A percentile compares a stretch with the other conserved stretches of the same genome.
These are phyloP conservation scores for Endomychus coccineus DNA, from an alignment of 2,888 invertebrate species.

Conservation along the genomic window DNA sequence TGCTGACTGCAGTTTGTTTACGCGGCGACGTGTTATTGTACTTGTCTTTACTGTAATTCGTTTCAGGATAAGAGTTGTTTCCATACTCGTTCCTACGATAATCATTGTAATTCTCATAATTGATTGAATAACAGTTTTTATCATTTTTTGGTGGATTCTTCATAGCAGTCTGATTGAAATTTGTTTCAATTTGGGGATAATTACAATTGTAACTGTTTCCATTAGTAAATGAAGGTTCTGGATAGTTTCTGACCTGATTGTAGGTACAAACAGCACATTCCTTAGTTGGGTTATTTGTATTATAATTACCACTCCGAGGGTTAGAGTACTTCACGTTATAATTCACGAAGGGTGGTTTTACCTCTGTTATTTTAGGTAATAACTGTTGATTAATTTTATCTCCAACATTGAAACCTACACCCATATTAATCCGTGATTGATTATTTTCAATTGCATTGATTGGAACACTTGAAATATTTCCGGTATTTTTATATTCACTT, in stretches of 20 bases:
- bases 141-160: conserved; percentile 28
- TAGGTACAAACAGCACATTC: conserved; percentile 15
- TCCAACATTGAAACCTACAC: too few species aligned
- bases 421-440: too few species aligned
- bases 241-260: conserved; percentile 27
- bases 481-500: too few species aligned
- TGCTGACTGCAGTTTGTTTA: conserved; percentile 20
- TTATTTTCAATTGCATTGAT: too few species aligned
- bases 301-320: conserved; percentile 6
- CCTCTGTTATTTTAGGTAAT: conserved; percentile 6
- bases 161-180: conserved; percentile 26
- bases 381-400: too few species aligned
- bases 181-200: conserved; percentile 30
- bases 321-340: conserved; percentile 7
- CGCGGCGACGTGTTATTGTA: conserved; percentile 10
- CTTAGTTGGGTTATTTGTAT: conserved; percentile 14
- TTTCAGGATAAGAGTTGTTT: conserved; percentile 18
- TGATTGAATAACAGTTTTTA: conserved; percentile 28
- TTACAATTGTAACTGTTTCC: conserved; percentile 21
- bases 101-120: conserved; percentile 34
- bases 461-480: too few species aligned
- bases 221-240: conserved; percentile 35
- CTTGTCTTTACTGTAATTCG: conserved; percentile 10
- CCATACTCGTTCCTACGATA: conserved; percentile 24
- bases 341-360: conserved; percentile 2